Evolutionary conservation across 2,113 vertebrate genomes (phyloP).

Genomic region (Onychostoma macrolepis): DNA sequence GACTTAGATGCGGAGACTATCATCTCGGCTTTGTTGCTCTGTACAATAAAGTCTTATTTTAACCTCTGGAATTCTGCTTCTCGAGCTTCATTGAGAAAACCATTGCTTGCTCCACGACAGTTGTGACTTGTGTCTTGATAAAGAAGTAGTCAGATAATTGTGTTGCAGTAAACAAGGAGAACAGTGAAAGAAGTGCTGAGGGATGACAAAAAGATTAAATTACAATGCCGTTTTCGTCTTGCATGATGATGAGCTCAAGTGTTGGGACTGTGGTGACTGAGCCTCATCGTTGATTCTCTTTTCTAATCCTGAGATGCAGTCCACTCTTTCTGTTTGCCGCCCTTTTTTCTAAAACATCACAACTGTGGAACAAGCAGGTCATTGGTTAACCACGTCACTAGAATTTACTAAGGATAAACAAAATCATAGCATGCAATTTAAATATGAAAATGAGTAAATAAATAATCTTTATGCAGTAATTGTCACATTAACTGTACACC

Average conservation of each 20-base stretch:
- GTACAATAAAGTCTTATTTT: too few species aligned
- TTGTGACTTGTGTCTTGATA: neutral
- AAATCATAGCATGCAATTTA: neutral
- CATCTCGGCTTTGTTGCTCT: too few species aligned
- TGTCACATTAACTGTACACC: neutral
- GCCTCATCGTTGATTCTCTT: constrained; percentile 2
- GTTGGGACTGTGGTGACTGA: constrained; percentile 40
- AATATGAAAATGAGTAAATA: too few species aligned
- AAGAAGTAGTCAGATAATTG: neutral
- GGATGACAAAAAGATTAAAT: neutral
- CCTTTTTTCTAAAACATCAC: constrained; percentile 47
- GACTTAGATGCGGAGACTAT: too few species aligned
- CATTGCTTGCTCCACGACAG: neutral
- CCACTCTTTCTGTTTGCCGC: constrained; percentile 55
- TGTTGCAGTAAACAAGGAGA: neutral
- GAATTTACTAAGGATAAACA: neutral
- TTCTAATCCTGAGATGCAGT: constrained; percentile 13
- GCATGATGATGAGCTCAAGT: constrained; percentile 13
- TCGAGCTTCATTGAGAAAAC: too few species aligned
- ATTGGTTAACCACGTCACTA: neutral
- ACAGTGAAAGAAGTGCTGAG: neutral
- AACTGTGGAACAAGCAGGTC: constrained; percentile 51
- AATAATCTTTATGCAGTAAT: neutral
- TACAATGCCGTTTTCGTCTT: neutral
- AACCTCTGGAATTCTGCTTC: too few species aligned